Conservation (phyloP, 2,797 vertebrate species). For the Lacerta agilis region DNA sequence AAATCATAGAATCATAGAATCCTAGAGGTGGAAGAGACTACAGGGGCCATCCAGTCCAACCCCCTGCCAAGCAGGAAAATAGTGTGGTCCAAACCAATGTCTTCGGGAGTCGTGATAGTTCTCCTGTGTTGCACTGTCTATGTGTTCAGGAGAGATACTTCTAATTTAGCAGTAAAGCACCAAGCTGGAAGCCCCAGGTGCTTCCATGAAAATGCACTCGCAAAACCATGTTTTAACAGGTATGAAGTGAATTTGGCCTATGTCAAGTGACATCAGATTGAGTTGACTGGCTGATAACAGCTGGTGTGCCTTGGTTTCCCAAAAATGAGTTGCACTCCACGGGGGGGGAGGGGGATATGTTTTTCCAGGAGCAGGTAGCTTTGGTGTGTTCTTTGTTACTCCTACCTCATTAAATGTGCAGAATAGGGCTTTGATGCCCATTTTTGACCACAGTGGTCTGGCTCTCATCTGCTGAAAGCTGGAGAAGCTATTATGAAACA, state of each 20-base stretch:
- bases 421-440: slow-evolving; percentile 29
- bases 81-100: not conserved
- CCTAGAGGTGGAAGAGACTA: too few species aligned
- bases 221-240: not conserved
- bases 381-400: not conserved
- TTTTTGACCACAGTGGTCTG: slow-evolving; percentile 54
- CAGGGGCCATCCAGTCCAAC: too few species aligned
- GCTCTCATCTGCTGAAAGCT: slow-evolving; percentile 28
- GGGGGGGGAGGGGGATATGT: slow-evolving; percentile 1
- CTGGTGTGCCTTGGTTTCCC: slow-evolving; percentile 31
- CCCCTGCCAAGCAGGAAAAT: not conserved
- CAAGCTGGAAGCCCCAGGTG: not conserved
- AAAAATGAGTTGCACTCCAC: not conserved
- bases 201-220: not conserved
- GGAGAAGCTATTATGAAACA: slow-evolving; percentile 53
- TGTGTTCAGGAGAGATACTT: not conserved
- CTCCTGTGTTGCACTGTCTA: not conserved
- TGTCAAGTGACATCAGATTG: not conserved
- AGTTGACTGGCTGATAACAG: not conserved
- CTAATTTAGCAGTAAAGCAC: not conserved
- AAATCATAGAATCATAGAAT: not conserved
- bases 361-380: slow-evolving; percentile 23
- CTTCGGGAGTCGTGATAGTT: not conserved
- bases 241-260: not conserved
- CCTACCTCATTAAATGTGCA: slow-evolving; percentile 7